phyloP scores from a whole-genome alignment of 2,888 invertebrate species.

The Synergus umbraculus region DNA sequence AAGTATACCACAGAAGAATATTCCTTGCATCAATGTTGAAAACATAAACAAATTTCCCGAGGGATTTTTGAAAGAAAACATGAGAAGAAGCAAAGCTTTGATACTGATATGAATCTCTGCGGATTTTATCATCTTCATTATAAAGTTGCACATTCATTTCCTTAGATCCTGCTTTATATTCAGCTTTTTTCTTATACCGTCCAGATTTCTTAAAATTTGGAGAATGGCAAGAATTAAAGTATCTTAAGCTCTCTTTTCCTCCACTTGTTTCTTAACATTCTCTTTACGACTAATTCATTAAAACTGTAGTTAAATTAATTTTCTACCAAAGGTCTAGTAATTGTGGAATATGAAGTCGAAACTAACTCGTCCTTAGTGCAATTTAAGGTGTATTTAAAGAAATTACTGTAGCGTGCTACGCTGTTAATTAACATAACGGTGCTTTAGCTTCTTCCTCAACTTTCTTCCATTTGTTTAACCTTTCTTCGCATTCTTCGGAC shows the following conservation, averaged over 20 bases:
- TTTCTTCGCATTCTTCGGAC: background rate
- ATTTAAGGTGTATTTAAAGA: slow-evolving; percentile 17
- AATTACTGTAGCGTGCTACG: slow-evolving; percentile 1
- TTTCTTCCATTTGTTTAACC: background rate
- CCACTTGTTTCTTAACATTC: background rate
- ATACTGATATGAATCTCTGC: background rate
- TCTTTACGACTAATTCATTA: background rate
- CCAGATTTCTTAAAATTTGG: background rate
- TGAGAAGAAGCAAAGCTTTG: background rate
- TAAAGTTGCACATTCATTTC: background rate
- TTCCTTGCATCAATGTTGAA: background rate
- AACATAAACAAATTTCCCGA: background rate
- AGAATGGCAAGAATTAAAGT: background rate
- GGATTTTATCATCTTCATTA: background rate
- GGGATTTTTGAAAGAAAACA: background rate
- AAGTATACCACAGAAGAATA: background rate
- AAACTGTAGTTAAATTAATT: background rate
- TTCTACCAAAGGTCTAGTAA: background rate
- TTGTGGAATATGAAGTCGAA: background rate
- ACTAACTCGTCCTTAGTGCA: background rate
- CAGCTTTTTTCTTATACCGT: background rate
- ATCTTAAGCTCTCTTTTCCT: background rate
- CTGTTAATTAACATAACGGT: slow-evolving; percentile 24
- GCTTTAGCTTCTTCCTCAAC: background rate
- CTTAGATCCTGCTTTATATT: background rate